These are phyloP conservation scores for Dreissena polymorpha DNA, from an alignment of 1,140 invertebrate genomes.

Conservation along the genomic window DNA sequence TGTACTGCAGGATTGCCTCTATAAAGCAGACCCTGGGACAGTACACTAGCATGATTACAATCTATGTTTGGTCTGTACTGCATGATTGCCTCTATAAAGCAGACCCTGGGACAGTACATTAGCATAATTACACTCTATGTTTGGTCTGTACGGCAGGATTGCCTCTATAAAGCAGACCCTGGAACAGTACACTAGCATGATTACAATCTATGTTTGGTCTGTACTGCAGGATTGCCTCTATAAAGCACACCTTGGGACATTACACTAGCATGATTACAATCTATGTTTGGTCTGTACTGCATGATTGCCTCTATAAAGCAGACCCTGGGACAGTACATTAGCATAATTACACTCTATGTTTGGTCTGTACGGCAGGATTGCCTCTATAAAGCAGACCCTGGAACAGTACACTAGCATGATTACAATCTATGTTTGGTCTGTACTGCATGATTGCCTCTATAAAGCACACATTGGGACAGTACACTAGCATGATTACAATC, in stretches of 20 bases:
- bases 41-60: slow-evolving; percentile 76
- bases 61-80: background rate
- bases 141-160: slow-evolving; percentile 78
- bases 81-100: slow-evolving; percentile 88
- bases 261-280: slow-evolving; percentile 75
- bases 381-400: slow-evolving; percentile 88
- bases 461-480: slow-evolving; percentile 87
- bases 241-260: slow-evolving; percentile 87
- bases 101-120: slow-evolving; percentile 85
- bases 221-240: slow-evolving; percentile 84
- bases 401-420: slow-evolving; percentile 82
- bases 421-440: no score
- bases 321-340: slow-evolving; percentile 84
- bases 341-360: no score
- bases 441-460: slow-evolving; percentile 85
- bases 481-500: slow-evolving; percentile 69
- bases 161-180: slow-evolving; percentile 89
- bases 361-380: slow-evolving; percentile 80
- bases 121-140: no score
- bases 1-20: slow-evolving; percentile 83
- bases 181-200: slow-evolving; percentile 82
- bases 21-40: slow-evolving; percentile 88
- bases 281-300: background rate
- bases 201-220: no score
- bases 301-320: slow-evolving; percentile 88